These are phyloP conservation scores for Falco rusticolus DNA, from an alignment of 2,797 vertebrate genomes.

Conservation along the genomic window DNA sequence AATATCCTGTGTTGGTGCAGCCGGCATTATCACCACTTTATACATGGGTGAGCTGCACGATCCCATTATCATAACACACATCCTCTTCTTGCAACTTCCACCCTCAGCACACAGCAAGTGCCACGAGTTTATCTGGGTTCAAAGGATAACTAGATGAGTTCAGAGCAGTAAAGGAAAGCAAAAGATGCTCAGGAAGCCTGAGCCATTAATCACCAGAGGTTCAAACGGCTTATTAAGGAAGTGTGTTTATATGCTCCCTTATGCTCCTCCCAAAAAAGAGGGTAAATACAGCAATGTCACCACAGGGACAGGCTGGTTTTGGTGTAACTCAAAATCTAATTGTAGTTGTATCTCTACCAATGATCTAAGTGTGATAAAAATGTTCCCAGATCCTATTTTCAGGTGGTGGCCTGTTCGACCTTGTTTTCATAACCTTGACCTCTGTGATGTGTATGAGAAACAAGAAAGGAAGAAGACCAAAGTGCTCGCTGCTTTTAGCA, in stretches of 20 bases:
- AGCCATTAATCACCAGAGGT: background rate
- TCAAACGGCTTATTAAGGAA: background rate
- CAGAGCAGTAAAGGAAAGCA: background rate
- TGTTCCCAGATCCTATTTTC: background rate
- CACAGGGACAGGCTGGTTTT: background rate
- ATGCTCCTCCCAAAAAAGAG: background rate
- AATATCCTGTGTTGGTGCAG: background rate
- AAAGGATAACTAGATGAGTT: background rate
- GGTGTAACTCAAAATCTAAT: background rate
- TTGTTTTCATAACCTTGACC: background rate
- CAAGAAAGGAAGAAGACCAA: background rate
- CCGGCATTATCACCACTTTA: accelerated
- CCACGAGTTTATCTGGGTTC: background rate
- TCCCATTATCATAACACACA: background rate
- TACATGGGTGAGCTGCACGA: accelerated
- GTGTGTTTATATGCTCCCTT: background rate
- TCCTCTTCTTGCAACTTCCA: background rate
- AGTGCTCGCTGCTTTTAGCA: background rate
- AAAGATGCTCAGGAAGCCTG: background rate
- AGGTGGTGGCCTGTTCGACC: background rate
- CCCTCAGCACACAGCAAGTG: accelerated
- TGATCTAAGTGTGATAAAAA: background rate
- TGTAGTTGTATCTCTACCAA: background rate
- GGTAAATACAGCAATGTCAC: background rate
- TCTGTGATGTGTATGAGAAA: background rate